phyloP scores from a whole-genome alignment of 2,888 invertebrate genomes.

The Silvanus unidentatus region DNA sequence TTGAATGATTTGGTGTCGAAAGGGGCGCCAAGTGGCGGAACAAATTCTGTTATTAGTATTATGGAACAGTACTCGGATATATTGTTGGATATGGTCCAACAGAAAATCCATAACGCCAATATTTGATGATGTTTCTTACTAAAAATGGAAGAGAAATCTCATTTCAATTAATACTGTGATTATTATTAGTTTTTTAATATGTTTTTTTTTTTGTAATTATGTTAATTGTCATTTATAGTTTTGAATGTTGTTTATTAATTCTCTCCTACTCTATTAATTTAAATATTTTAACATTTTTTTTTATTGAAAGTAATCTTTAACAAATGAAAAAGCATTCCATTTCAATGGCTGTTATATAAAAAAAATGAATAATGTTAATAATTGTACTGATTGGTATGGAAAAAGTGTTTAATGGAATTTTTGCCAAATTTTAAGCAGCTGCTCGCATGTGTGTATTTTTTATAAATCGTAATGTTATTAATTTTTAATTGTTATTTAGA shows the following conservation, averaged over 20 bases:
- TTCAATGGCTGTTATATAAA: conserved; percentile 16
- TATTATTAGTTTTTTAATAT: too few relatives aligned
- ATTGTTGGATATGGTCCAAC: conserved; percentile 56
- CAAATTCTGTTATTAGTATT: conserved; percentile 51
- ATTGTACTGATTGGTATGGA: conserved; percentile 14
- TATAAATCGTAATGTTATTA: conserved; percentile 1
- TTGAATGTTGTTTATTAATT: background rate
- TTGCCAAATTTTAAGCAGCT: conserved; percentile 12
- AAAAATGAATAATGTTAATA: conserved; percentile 4
- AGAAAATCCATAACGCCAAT: conserved; percentile 48
- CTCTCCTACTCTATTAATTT: background rate
- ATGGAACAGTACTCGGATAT: conserved; percentile 60
- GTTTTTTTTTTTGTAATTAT: too few relatives aligned
- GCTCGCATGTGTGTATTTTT: too few relatives aligned
- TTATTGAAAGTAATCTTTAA: conserved; percentile 3
- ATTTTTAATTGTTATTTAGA: conserved; percentile 21
- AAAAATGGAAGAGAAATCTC: too few relatives aligned
- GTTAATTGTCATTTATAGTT: too few relatives aligned
- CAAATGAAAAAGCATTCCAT: conserved; percentile 19
- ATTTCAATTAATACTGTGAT: too few relatives aligned
- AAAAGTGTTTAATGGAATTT: too few relatives aligned
- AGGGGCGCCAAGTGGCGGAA: conserved; percentile 41
- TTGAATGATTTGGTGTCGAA: conserved; percentile 45
- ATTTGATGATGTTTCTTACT: conserved; percentile 22
- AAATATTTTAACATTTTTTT: background rate